Conservation (phyloP, 1,140 invertebrate genomes). For the Pentalonia nigronervosa region DNA sequence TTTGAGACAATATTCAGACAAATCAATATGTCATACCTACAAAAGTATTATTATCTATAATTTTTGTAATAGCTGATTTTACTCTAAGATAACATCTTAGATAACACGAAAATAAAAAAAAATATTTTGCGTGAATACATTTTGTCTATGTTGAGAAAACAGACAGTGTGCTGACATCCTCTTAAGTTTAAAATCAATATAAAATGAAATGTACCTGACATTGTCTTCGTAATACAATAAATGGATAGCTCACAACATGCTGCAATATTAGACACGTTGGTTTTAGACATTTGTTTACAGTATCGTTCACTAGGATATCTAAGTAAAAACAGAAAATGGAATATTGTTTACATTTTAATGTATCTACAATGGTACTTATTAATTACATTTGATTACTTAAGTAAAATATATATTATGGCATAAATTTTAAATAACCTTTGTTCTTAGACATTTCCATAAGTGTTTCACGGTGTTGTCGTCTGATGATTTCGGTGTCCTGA, state of each 20-base stretch:
- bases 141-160: no score
- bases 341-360: neutral
- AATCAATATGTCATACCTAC: no score
- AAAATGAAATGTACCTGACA: slow-evolving; percentile 77
- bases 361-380: neutral
- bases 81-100: no score
- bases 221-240: slow-evolving; percentile 87
- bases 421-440: slow-evolving; percentile 13
- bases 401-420: neutral
- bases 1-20: no score
- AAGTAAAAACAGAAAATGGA: neutral
- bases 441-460: slow-evolving; percentile 38
- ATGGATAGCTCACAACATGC: slow-evolving; percentile 91
- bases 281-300: slow-evolving; percentile 45
- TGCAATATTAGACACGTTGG: slow-evolving; percentile 65
- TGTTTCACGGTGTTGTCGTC: slow-evolving; percentile 2
- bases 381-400: no score
- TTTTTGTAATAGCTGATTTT: no score
- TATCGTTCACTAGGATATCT: slow-evolving; percentile 43
- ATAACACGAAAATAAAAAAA: no score
- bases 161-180: no score
- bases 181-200: neutral
- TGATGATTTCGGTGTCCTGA: neutral
- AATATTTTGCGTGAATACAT: no score
- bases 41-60: no score